These are phyloP conservation scores for Rhyacophila evoluta DNA, from an alignment of 2,888 invertebrate species.

Conservation along the genomic window DNA sequence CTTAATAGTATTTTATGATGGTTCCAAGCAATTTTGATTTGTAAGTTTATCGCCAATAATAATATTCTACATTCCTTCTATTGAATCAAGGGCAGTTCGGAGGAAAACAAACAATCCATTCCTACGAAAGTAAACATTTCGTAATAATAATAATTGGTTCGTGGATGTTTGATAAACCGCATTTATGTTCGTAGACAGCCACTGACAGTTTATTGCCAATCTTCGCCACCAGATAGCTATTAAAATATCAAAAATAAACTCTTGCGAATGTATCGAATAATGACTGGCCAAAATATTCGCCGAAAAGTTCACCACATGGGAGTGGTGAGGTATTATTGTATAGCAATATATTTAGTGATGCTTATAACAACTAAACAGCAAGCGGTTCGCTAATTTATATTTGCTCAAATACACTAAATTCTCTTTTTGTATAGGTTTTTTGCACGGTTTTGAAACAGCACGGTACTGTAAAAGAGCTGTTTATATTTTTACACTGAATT, in stretches of 20 bases:
- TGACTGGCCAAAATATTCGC: not conserved
- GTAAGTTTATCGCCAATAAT: not conserved
- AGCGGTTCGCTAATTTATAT: too few species aligned
- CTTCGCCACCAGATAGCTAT: slow-evolving; percentile 34
- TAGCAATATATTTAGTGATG: not conserved
- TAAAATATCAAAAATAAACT: slow-evolving; percentile 39
- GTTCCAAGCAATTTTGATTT: too few species aligned
- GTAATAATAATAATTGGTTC: not conserved
- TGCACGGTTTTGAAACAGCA: too few species aligned
- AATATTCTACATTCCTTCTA: not conserved
- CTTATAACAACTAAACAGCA: too few species aligned
- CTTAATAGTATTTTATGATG: too few species aligned
- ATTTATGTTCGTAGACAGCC: not conserved
- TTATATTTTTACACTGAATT: too few species aligned
- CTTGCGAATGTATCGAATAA: not conserved
- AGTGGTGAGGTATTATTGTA: not conserved
- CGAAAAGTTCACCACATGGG: not conserved
- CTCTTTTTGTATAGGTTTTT: too few species aligned
- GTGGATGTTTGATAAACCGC: not conserved
- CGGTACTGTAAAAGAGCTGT: too few species aligned
- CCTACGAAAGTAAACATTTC: not conserved
- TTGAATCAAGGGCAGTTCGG: not conserved
- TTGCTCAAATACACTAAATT: too few species aligned
- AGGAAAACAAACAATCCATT: not conserved
- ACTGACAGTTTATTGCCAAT: not conserved